phyloP scores from a whole-genome alignment of 1,140 invertebrate species.

The Calycopis cecrops region DNA sequence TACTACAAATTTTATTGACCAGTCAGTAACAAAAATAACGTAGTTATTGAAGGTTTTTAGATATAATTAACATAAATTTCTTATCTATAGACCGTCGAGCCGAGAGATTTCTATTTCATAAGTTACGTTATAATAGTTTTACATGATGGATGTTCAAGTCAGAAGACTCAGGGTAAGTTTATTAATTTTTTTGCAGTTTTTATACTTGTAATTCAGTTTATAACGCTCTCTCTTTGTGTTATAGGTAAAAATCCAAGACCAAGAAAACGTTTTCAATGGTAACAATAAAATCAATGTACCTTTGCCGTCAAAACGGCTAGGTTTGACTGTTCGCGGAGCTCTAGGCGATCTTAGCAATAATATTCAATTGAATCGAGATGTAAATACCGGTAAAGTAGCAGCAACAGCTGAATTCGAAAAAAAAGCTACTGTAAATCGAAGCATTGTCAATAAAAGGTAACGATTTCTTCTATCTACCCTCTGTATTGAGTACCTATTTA shows the following conservation, averaged over 20 bases:
- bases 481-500: not conserved
- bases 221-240: constrained; percentile 13
- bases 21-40: not conserved
- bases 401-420: constrained; percentile 52
- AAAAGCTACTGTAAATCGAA: constrained; percentile 32
- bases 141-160: constrained; percentile 46
- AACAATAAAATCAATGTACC: constrained; percentile 43
- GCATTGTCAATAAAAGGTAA: constrained; percentile 25
- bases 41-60: not conserved
- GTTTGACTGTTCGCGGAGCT: constrained; percentile 46
- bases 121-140: constrained; percentile 17
- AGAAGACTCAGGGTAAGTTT: constrained; percentile 35
- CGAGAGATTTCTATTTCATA: constrained; percentile 1
- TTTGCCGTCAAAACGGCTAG: constrained; percentile 44
- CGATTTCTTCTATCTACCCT: constrained; percentile 10
- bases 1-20: not conserved
- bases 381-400: constrained; percentile 42
- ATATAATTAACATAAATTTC: not conserved
- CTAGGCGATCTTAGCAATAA: constrained; percentile 57
- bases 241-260: constrained; percentile 47
- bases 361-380: constrained; percentile 42
- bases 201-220: constrained; percentile 8
- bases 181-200: constrained; percentile 5
- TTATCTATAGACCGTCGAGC: not conserved
- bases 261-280: constrained; percentile 48